Evolutionary conservation across 2,113 vertebrate genomes (phyloP).

Genomic region (Corythornis madagascariensis): DNA sequence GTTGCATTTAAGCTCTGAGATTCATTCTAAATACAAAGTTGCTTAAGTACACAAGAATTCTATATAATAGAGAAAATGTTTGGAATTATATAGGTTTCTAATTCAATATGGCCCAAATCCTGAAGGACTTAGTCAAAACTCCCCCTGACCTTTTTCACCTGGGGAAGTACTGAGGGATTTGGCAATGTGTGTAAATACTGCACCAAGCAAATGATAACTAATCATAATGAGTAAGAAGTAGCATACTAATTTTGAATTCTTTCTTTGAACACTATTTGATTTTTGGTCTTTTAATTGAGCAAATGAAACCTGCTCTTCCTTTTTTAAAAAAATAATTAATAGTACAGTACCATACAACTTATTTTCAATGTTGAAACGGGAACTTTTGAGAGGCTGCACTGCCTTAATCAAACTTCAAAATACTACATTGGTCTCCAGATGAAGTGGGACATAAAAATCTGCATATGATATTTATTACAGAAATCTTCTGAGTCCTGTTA

Average conservation of each 20-base stretch:
- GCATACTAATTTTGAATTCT: background rate
- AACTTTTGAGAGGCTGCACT: conserved; percentile 54
- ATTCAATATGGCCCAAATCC: conserved; percentile 62
- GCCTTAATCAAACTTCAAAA: conserved; percentile 78
- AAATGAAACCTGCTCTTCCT: background rate
- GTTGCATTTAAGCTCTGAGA: conserved; percentile 48
- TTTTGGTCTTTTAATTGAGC: conserved; percentile 12
- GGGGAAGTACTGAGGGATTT: conserved; percentile 17
- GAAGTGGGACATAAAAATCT: conserved; percentile 75
- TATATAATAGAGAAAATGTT: conserved; percentile 36
- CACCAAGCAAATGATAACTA: background rate
- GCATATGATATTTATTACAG: conserved; percentile 76
- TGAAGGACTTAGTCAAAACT: conserved; percentile 28
- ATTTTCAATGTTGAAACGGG: conserved; percentile 38
- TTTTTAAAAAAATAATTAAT: background rate
- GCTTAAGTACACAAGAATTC: conserved; percentile 56
- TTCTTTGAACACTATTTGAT: background rate
- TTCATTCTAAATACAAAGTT: conserved; percentile 41
- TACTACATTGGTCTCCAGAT: conserved; percentile 62
- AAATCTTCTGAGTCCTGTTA: conserved; percentile 78
- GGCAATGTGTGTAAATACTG: background rate
- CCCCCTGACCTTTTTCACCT: conserved; percentile 31
- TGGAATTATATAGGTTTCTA: conserved; percentile 49
- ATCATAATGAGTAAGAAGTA: background rate
- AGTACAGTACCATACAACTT: background rate